A percentile compares a stretch with the other conserved stretches of the same genome.
phyloP scores from a whole-genome alignment of 2,797 vertebrate species.

The Trematomus bernacchii region DNA sequence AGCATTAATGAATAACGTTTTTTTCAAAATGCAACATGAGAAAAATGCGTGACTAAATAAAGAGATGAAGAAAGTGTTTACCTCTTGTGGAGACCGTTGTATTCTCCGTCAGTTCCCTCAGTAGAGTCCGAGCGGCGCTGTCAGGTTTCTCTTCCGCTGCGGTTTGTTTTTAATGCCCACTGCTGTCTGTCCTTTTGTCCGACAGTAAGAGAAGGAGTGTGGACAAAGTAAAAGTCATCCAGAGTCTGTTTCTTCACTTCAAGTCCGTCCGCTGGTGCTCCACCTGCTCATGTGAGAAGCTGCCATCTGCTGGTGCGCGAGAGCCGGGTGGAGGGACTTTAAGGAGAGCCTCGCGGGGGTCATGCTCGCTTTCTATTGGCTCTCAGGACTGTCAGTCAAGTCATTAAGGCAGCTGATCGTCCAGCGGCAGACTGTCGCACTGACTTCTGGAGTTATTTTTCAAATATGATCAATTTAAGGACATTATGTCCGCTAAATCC shows the following conservation, averaged over 20 bases:
- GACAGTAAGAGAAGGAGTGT: neutral
- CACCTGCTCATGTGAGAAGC: constrained; percentile 68
- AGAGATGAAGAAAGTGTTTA: constrained; percentile 47
- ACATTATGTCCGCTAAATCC: constrained; percentile 46
- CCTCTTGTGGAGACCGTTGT: constrained; percentile 42
- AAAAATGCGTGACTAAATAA: neutral
- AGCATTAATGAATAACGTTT: neutral
- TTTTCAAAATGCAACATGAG: too few relatives aligned
- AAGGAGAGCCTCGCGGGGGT: constrained; percentile 87
- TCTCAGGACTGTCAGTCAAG: constrained; percentile 88
- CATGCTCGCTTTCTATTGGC: constrained; percentile 88
- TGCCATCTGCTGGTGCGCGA: constrained; percentile 89
- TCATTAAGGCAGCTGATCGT: constrained; percentile 22
- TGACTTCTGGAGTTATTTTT: constrained; percentile 56
- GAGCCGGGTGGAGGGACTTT: constrained; percentile 87
- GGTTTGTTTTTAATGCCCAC: neutral
- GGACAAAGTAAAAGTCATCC: constrained; percentile 39
- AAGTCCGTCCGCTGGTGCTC: constrained; percentile 53
- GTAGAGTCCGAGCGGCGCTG: constrained; percentile 19
- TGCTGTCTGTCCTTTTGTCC: constrained; percentile 25
- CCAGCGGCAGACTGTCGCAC: constrained; percentile 34
- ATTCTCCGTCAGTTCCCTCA: constrained; percentile 7
- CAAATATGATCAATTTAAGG: constrained; percentile 65
- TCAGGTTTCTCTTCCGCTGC: neutral
- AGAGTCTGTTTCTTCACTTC: constrained; percentile 27